A percentile compares a stretch with the other conserved stretches of the same genome.
phyloP scores from a whole-genome alignment of 2,113 vertebrate genomes.

The Solea solea region DNA sequence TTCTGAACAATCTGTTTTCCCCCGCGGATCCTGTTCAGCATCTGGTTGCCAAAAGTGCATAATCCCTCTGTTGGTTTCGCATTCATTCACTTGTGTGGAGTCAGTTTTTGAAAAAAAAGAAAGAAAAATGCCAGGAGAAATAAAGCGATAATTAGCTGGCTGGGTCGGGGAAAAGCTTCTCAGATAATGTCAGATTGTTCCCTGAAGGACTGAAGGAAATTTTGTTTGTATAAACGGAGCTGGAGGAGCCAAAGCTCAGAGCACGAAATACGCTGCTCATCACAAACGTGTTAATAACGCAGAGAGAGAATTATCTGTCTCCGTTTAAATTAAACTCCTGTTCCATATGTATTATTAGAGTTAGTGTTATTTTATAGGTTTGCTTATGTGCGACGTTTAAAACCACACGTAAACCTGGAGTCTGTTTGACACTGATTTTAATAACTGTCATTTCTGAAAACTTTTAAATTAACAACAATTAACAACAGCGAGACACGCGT shows the following conservation, averaged over 20 bases:
- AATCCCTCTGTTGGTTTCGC: conserved; percentile 4
- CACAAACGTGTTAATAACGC: conserved; percentile 13
- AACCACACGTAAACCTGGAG: no score
- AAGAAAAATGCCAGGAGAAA: background rate
- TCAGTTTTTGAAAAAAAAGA: conserved; percentile 8
- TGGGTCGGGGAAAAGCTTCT: conserved; percentile 4
- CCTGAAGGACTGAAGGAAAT: conserved; percentile 26
- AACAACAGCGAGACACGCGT: no score
- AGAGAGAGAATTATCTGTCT: no score
- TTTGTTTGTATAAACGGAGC: background rate
- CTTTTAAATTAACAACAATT: no score
- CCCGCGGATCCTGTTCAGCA: background rate
- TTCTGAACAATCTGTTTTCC: background rate
- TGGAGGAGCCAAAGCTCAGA: conserved; percentile 47
- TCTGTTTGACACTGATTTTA: no score
- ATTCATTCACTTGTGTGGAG: background rate
- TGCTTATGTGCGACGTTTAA: no score
- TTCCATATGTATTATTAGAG: no score
- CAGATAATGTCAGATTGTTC: conserved; percentile 45
- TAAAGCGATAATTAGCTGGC: conserved; percentile 11
- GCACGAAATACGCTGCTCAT: conserved; percentile 38
- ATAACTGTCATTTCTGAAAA: no score
- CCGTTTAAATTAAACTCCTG: no score
- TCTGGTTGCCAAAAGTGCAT: background rate
- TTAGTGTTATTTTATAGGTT: no score